Evolutionary conservation across 1,140 invertebrate genomes (phyloP).

Genomic region (Drosophila lacertosa): DNA sequence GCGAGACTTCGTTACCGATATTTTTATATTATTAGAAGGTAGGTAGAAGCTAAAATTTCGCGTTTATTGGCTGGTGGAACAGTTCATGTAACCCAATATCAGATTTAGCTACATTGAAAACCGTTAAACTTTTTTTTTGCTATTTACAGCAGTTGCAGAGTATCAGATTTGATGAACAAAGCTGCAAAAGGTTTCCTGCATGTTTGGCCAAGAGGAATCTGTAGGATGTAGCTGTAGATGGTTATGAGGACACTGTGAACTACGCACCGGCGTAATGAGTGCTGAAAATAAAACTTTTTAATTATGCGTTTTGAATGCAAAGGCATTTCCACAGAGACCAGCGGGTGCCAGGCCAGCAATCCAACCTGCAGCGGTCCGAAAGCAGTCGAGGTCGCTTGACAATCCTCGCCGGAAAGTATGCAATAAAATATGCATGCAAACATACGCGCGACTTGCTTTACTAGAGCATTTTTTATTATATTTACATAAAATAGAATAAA

Average conservation of each 20-base stretch:
- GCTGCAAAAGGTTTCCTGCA: slow-evolving; percentile 10
- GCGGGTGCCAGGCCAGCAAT: not conserved
- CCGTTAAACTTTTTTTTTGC: not conserved
- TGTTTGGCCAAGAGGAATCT: slow-evolving; percentile 4
- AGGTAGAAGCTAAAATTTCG: not conserved
- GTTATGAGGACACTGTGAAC: not conserved
- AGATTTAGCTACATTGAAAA: not conserved
- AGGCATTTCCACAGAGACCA: slow-evolving; percentile 34
- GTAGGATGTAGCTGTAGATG: not conserved
- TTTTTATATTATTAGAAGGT: slow-evolving; percentile 16
- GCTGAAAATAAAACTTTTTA: slow-evolving; percentile 50
- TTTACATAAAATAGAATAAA: slow-evolving; percentile 44
- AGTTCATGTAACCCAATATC: not conserved
- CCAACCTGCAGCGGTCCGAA: not conserved
- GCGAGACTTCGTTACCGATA: slow-evolving; percentile 28
- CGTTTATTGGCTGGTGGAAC: slow-evolving; percentile 12
- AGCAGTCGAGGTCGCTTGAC: slow-evolving; percentile 17
- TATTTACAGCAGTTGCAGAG: not conserved
- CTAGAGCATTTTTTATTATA: slow-evolving; percentile 29
- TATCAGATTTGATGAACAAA: slow-evolving; percentile 29
- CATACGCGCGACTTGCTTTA: slow-evolving; percentile 26
- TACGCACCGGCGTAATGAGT: slow-evolving; percentile 42
- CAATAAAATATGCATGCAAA: slow-evolving; percentile 76
- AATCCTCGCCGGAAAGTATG: slow-evolving; percentile 42
- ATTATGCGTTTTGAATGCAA: slow-evolving; percentile 53